Percentiles rank a stretch among this genome's conserved stretches.
These are phyloP conservation scores for Clupea harengus DNA, from an alignment of 2,113 vertebrate genomes.

Conservation along the genomic window DNA sequence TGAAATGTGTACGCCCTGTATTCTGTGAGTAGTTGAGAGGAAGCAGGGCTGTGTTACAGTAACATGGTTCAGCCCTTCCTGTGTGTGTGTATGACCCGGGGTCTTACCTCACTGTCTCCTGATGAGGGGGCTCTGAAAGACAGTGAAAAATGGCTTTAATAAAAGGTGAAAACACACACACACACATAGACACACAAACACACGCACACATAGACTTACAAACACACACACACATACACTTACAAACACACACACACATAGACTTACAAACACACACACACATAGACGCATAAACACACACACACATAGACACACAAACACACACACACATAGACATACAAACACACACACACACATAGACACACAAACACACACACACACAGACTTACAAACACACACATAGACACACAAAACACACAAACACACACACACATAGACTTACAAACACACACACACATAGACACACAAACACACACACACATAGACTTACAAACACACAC, in stretches of 20 bases:
- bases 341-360: background rate
- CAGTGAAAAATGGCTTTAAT: constrained; percentile 35
- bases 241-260: background rate
- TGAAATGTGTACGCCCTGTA: background rate
- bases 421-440: background rate
- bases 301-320: background rate
- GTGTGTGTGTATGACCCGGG: background rate
- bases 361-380: background rate
- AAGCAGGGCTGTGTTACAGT: background rate
- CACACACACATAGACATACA: background rate
- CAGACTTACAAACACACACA: too few relatives aligned
- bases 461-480: background rate
- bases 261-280: background rate
- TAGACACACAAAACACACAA: background rate
- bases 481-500: too few relatives aligned
- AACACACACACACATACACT: background rate
- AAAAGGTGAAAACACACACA: background rate
- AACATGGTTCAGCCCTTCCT: background rate
- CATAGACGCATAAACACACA: background rate
- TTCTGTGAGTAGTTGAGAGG: background rate
- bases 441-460: constrained; percentile 4
- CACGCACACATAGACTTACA: background rate
- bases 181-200: background rate
- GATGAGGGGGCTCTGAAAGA: constrained; percentile 67
- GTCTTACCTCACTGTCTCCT: constrained; percentile 73